These are phyloP conservation scores for Telmatherina bonti DNA, from an alignment of 2,797 vertebrate species.

Conservation along the genomic window DNA sequence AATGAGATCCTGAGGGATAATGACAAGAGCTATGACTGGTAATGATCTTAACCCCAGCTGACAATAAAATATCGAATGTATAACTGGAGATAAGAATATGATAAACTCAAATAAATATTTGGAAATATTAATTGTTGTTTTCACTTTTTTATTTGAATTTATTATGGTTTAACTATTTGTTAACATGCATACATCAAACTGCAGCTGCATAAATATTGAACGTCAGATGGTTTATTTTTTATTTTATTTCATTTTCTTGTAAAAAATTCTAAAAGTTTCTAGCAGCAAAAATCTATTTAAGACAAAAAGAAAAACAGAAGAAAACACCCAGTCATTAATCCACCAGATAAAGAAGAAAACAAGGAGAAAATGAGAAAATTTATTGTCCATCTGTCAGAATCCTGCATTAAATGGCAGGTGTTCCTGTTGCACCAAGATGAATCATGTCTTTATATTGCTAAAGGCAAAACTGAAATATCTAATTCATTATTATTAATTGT, in stretches of 20 bases:
- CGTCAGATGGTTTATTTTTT: too few species aligned
- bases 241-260: too few species aligned
- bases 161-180: neutral
- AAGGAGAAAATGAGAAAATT: too few species aligned
- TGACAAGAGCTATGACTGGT: slow-evolving; percentile 43
- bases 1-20: slow-evolving; percentile 31
- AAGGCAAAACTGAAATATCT: too few species aligned
- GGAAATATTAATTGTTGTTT: neutral
- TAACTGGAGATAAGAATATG: neutral
- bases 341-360: too few species aligned
- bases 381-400: too few species aligned
- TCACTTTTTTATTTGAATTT: neutral
- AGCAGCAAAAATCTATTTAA: neutral
- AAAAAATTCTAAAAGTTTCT: neutral
- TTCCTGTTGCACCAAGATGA: too few species aligned
- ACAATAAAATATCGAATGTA: slow-evolving; percentile 8
- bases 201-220: neutral
- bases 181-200: neutral
- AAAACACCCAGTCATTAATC: too few species aligned
- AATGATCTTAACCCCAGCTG: slow-evolving; percentile 36
- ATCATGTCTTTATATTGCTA: too few species aligned
- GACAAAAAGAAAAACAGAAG: neutral
- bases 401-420: too few species aligned
- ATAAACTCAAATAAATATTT: neutral
- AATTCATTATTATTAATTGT: too few species aligned